phyloP scores from a whole-genome alignment of 2,797 vertebrate species.

The Spheniscus humboldti region DNA sequence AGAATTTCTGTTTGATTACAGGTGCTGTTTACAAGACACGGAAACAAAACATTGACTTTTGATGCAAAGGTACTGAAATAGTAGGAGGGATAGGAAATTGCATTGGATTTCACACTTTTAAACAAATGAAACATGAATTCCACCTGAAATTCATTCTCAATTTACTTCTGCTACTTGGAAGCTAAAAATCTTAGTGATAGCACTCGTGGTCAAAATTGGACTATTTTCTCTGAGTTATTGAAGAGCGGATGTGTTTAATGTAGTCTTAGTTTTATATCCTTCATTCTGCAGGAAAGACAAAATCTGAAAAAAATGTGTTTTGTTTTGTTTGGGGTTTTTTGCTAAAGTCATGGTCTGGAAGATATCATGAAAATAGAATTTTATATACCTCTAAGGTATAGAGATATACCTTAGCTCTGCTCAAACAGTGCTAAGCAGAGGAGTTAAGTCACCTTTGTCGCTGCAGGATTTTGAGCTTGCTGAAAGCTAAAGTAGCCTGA shows the following conservation, averaged over 20 bases:
- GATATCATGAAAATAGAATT: neutral
- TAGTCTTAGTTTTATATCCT: neutral
- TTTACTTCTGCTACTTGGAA: neutral
- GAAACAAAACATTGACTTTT: neutral
- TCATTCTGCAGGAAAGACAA: neutral
- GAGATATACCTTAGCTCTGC: neutral
- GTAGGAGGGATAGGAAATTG: neutral
- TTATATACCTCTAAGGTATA: neutral
- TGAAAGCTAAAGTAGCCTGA: neutral
- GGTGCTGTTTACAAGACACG: neutral
- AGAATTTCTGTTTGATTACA: neutral
- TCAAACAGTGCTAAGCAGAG: neutral
- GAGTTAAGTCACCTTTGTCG: neutral
- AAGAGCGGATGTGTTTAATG: neutral
- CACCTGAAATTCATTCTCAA: neutral
- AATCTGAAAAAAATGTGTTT: neutral
- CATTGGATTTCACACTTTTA: neutral
- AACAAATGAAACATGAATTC: neutral
- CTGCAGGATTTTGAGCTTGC: neutral
- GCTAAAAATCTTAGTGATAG: neutral
- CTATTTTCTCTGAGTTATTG: neutral
- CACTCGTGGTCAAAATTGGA: neutral
- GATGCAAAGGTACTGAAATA: neutral
- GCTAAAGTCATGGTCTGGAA: neutral
- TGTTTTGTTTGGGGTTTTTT: too few species aligned